A percentile compares a stretch with the other conserved stretches of the same genome.
These are phyloP conservation scores for Heliconius hortense DNA, from an alignment of 2,888 invertebrate genomes.

Conservation along the genomic window DNA sequence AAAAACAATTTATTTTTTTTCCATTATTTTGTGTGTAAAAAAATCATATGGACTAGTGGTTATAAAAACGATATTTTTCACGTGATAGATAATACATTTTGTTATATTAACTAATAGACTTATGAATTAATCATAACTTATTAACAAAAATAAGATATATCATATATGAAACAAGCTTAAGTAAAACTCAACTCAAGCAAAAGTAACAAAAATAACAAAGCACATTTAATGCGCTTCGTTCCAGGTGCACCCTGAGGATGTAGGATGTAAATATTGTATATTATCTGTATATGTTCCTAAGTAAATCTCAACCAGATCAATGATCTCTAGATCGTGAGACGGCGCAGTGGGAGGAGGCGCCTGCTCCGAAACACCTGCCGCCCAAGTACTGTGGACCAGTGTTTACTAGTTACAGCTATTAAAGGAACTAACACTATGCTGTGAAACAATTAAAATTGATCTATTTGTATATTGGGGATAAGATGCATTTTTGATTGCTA, in stretches of 20 bases:
- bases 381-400: slow-evolving; percentile 77
- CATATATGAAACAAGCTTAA: not conserved
- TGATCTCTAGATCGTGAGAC: slow-evolving; percentile 71
- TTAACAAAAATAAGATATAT: not conserved
- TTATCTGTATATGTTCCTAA: slow-evolving; percentile 50
- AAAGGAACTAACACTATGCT: slow-evolving; percentile 48
- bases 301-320: slow-evolving; percentile 78
- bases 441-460: slow-evolving; percentile 48
- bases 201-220: slow-evolving; percentile 25
- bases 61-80: no score
- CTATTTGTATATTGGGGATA: slow-evolving; percentile 51
- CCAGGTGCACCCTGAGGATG: slow-evolving; percentile 42
- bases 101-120: no score
- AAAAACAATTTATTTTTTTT: no score
- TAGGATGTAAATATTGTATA: slow-evolving; percentile 45
- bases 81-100: no score
- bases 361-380: slow-evolving; percentile 77
- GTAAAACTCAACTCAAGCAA: not conserved
- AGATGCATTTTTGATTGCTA: slow-evolving; percentile 47
- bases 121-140: not conserved
- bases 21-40: no score
- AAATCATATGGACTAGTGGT: no score
- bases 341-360: slow-evolving; percentile 79
- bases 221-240: slow-evolving; percentile 25
- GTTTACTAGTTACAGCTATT: slow-evolving; percentile 47